These are phyloP conservation scores for Trachelus stipa DNA, from an alignment of 2,888 invertebrate genomes.

Conservation along the genomic window DNA sequence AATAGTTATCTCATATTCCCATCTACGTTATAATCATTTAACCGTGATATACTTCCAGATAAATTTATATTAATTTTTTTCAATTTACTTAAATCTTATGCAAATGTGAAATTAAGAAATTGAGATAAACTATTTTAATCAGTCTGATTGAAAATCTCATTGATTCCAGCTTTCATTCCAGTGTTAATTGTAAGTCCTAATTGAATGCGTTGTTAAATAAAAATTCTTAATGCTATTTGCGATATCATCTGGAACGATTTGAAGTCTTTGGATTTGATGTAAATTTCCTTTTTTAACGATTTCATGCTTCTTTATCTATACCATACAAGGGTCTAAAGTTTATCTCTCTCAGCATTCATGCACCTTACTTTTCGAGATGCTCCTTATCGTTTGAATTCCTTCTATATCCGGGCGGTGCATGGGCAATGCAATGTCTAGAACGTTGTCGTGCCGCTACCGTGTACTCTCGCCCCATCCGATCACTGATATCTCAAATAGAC, in stretches of 20 bases:
- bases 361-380: neutral
- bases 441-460: constrained; percentile 43
- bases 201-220: neutral
- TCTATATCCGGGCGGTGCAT: neutral
- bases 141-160: no score
- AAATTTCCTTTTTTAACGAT: neutral
- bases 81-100: neutral
- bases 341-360: neutral
- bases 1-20: neutral
- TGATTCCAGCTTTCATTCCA: no score
- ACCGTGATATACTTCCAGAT: neutral
- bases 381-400: neutral
- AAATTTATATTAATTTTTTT: neutral
- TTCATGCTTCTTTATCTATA: neutral
- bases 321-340: neutral
- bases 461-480: constrained; percentile 45
- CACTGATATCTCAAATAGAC: constrained; percentile 61
- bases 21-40: neutral
- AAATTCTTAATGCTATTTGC: neutral
- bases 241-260: neutral
- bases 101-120: neutral
- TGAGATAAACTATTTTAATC: neutral
- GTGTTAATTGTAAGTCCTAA: neutral
- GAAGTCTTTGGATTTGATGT: neutral
- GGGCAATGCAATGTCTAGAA: neutral